Percentiles rank a stretch among this genome's conserved stretches.
These are phyloP conservation scores for Micromesistius poutassou DNA, from an alignment of 2,797 vertebrate species.

Conservation along the genomic window DNA sequence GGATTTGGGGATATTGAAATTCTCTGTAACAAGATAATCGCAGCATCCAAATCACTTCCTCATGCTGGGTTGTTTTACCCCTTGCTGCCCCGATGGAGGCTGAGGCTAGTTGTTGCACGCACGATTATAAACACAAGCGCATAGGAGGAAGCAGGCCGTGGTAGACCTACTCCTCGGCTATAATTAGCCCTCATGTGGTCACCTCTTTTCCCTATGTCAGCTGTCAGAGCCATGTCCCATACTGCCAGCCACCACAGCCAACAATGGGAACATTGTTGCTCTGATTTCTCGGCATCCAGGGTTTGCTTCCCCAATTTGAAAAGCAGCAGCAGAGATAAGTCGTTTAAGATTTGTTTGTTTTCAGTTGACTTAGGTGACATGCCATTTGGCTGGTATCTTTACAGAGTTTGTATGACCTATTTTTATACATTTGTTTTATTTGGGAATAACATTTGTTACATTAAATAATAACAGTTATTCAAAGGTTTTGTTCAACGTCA, in stretches of 20 bases:
- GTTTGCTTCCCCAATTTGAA: neutral
- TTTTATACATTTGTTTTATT: neutral
- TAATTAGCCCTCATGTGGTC: neutral
- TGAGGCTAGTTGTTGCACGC: neutral
- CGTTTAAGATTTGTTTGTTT: neutral
- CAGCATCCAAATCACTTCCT: neutral
- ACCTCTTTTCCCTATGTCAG: neutral
- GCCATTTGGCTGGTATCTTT: neutral
- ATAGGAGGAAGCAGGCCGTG: neutral
- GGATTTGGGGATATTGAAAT: neutral
- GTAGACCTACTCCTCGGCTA: neutral
- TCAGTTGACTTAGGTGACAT: neutral
- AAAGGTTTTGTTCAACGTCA: too few relatives aligned
- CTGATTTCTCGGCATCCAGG: neutral
- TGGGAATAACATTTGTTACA: neutral
- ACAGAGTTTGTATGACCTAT: neutral
- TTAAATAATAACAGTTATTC: too few relatives aligned
- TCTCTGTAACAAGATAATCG: neutral
- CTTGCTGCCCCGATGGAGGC: neutral
- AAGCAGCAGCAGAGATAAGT: neutral
- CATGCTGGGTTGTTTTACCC: neutral
- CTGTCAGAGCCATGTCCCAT: neutral
- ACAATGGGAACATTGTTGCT: neutral
- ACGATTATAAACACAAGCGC: neutral
- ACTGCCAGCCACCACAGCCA: neutral